phyloP scores from a whole-genome alignment of 2,113 vertebrate genomes.

The Indicator indicator region DNA sequence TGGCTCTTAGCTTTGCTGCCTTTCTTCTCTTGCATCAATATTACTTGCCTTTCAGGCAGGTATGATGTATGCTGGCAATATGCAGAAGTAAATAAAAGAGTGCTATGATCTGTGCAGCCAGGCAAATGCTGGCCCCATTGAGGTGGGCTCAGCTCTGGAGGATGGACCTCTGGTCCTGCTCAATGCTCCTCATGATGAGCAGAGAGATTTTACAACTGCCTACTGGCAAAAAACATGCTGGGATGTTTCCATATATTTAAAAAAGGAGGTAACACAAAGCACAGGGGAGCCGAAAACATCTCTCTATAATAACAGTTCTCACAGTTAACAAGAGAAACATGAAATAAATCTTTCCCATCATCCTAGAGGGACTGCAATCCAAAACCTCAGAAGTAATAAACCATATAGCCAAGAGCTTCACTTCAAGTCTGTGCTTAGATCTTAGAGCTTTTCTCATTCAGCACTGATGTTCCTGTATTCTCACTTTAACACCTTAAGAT shows the following conservation, averaged over 20 bases:
- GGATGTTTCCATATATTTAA: not conserved
- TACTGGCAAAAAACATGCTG: not conserved
- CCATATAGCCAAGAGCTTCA: rapidly evolving
- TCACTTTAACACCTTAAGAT: not conserved
- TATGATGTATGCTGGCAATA: rapidly evolving
- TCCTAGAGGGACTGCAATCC: not conserved
- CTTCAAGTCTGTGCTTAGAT: not conserved
- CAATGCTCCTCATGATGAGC: not conserved
- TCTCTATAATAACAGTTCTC: not conserved
- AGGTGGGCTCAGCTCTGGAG: not conserved
- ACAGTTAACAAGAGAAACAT: not conserved
- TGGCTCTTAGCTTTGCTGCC: not conserved
- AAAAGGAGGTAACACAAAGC: not conserved
- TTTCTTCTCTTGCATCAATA: not conserved
- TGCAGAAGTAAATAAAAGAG: not conserved
- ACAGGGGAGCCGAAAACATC: not conserved
- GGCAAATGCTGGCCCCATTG: not conserved
- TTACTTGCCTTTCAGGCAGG: not conserved
- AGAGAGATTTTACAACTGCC: not conserved
- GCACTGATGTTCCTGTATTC: not conserved
- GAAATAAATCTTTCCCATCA: not conserved
- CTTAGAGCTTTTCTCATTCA: not conserved
- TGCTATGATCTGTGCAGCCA: not conserved
- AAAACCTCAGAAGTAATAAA: not conserved
- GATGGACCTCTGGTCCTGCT: rapidly evolving